Evolutionary conservation across 2,888 invertebrate genomes (phyloP).

Genomic region (Philhelius pedissequus): DNA sequence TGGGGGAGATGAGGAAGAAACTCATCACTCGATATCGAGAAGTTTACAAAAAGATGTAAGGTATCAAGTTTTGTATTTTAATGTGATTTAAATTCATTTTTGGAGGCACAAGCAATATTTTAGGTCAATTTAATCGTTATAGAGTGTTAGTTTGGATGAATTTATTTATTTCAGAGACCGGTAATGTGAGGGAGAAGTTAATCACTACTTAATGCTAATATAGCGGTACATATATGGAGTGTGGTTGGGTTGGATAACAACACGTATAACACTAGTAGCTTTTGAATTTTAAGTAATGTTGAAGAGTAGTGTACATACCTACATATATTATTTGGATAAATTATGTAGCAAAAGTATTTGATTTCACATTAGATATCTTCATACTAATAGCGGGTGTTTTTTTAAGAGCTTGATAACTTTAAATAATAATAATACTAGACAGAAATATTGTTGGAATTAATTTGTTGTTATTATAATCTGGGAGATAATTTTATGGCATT

Average conservation of each 20-base stretch:
- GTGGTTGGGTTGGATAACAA: slow-evolving; percentile 48
- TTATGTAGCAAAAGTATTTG: neutral
- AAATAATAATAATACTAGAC: no score
- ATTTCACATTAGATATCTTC: no score
- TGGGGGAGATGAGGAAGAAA: neutral
- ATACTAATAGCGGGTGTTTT: no score
- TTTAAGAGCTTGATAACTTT: no score
- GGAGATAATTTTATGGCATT: no score
- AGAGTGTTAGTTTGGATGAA: slow-evolving; percentile 45
- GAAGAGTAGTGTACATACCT: no score
- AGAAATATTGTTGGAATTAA: no score
- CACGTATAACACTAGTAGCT: slow-evolving; percentile 65
- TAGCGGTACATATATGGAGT: slow-evolving; percentile 8
- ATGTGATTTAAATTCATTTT: slow-evolving; percentile 67
- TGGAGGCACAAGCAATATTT: slow-evolving; percentile 66
- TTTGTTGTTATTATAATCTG: no score
- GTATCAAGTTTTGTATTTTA: slow-evolving; percentile 56
- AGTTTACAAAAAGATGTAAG: slow-evolving; percentile 56
- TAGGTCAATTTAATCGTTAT: slow-evolving; percentile 65
- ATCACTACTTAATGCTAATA: slow-evolving; percentile 48
- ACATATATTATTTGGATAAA: slow-evolving; percentile 28
- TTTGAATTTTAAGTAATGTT: slow-evolving; percentile 36
- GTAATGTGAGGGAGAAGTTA: slow-evolving; percentile 30
- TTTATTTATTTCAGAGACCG: slow-evolving; percentile 18
- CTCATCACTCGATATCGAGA: neutral